Percentiles rank a stretch among this genome's conserved stretches.
Evolutionary conservation across 2,113 vertebrate species (phyloP).

Genomic region (Eira barbara): DNA sequence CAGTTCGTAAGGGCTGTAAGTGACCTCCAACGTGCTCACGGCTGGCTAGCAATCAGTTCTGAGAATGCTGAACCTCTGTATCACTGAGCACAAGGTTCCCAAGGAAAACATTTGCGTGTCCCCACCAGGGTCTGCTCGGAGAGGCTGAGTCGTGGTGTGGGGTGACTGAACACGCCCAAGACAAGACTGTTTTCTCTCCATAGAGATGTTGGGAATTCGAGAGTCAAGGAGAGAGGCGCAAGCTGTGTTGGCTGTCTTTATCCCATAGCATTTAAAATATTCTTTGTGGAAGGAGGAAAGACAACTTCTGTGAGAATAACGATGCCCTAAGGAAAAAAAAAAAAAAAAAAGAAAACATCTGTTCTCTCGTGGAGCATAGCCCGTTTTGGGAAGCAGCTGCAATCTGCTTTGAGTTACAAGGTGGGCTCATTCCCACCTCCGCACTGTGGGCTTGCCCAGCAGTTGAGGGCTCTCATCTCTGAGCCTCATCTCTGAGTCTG

Average conservation of each 20-base stretch:
- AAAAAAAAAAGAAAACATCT: background rate
- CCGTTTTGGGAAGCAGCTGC: background rate
- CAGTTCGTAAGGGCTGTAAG: background rate
- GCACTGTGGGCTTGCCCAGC: background rate
- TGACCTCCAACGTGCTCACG: background rate
- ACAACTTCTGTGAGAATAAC: background rate
- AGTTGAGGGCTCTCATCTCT: background rate
- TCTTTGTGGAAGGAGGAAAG: conserved; percentile 12
- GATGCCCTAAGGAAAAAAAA: background rate
- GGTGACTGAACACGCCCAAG: background rate
- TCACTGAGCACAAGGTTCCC: background rate
- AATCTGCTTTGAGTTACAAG: background rate
- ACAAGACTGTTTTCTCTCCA: background rate
- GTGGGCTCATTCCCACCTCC: background rate
- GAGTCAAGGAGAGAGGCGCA: background rate
- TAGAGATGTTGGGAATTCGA: background rate
- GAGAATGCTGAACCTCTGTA: background rate
- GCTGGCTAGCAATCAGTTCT: background rate
- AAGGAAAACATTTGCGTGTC: background rate
- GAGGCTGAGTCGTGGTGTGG: background rate
- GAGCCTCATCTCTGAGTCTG: background rate
- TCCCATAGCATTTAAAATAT: background rate
- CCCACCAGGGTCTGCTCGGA: background rate
- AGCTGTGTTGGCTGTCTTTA: background rate
- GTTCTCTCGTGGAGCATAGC: background rate